A percentile compares a stretch with the other conserved stretches of the same genome.
phyloP scores from a whole-genome alignment of 1,140 invertebrate genomes.

The honey bee (Apis mellifera) region Amel_HAv3.1 CM009941.2:15045001-15045500 shows the following conservation, averaged over 20 bases:
- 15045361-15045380: slow-evolving; percentile 83
- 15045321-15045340: slow-evolving; percentile 85
- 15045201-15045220: not conserved
- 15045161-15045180: too few species aligned
- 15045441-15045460: slow-evolving; percentile 80
- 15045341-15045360: slow-evolving; percentile 86
- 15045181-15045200: too few species aligned
- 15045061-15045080: too few species aligned
- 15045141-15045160: too few species aligned
- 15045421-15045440: slow-evolving; percentile 79
- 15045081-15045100: too few species aligned
- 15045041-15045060: too few species aligned
- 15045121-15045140: too few species aligned
- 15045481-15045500: slow-evolving; percentile 80
- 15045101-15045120: too few species aligned
- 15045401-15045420: slow-evolving; percentile 75
- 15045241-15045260: not conserved
- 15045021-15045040: too few species aligned
- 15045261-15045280: slow-evolving; percentile 83
- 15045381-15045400: slow-evolving; percentile 78
- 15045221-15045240: not conserved
- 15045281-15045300: slow-evolving; percentile 80
- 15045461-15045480: slow-evolving; percentile 78
- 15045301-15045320: slow-evolving; percentile 85
- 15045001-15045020: too few species aligned